Percentiles rank a stretch among this genome's conserved stretches.
Evolutionary conservation across 2,888 invertebrate species (phyloP).

Genomic region (Trachelus iudaicus): DNA sequence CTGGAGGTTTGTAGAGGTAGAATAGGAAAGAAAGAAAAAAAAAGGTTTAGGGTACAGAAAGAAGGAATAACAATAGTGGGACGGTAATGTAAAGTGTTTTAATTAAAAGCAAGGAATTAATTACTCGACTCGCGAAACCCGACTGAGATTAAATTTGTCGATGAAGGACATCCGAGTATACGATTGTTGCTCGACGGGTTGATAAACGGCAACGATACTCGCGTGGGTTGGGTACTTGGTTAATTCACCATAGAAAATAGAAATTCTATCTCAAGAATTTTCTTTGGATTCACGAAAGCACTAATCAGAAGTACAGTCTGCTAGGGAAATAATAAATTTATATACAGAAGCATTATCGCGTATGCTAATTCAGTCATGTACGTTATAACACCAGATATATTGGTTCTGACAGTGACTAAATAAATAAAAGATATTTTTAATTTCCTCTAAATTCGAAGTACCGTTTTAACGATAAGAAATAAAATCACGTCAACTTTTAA

Average conservation of each 20-base stretch:
- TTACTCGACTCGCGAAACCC: constrained; percentile 28
- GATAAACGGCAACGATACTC: background rate
- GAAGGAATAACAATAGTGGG: constrained; percentile 19
- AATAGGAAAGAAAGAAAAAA: constrained; percentile 9
- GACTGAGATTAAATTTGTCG: constrained; percentile 22
- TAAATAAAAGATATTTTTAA: background rate
- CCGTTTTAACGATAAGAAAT: background rate
- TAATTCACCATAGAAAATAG: background rate
- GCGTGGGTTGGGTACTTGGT: background rate
- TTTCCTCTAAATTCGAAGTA: background rate
- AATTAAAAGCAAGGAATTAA: constrained; percentile 40
- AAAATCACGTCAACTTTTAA: background rate
- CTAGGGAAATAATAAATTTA: background rate
- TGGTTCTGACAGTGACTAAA: too few species aligned
- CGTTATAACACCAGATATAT: too few species aligned
- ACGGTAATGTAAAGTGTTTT: constrained; percentile 29
- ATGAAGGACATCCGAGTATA: constrained; percentile 8
- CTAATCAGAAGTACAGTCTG: background rate
- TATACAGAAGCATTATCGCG: background rate
- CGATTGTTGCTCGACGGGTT: background rate
- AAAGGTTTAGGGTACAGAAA: constrained; percentile 8
- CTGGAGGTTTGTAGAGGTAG: constrained; percentile 4
- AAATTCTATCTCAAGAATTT: background rate
- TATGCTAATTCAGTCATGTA: background rate
- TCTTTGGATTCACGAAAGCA: constrained; percentile 1